These are phyloP conservation scores for Brachionus koreanus DNA, from an alignment of 1,140 invertebrate species.

Conservation along the genomic window DNA sequence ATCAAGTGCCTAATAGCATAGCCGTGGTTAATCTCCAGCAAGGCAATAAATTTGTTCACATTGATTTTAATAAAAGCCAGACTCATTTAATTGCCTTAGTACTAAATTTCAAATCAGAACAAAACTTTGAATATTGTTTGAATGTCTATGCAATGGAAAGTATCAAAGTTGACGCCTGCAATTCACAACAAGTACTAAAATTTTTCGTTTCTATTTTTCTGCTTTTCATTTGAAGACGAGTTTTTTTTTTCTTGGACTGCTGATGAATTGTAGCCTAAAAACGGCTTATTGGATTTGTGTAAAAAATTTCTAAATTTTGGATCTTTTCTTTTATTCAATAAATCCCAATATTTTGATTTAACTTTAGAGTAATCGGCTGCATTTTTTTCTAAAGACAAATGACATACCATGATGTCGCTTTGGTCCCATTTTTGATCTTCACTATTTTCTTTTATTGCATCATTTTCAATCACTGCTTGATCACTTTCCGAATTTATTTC, in stretches of 20 bases:
- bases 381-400: background rate
- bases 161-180: background rate
- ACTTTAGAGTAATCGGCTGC: background rate
- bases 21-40: background rate
- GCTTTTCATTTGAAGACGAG: background rate
- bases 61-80: background rate
- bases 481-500: background rate
- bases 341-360: conserved; percentile 4
- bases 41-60: background rate
- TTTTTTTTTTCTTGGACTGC: background rate
- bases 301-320: conserved; percentile 14
- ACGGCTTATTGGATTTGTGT: conserved; percentile 22
- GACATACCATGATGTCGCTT: background rate
- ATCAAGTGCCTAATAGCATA: background rate
- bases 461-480: background rate
- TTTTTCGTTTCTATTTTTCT: background rate
- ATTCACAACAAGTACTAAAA: conserved; percentile 7
- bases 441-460: background rate
- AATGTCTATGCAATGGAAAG: conserved; percentile 21
- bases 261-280: conserved; percentile 1
- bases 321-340: background rate
- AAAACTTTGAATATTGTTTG: conserved; percentile 2
- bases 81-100: conserved; percentile 5
- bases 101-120: background rate
- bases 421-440: background rate